A percentile compares a stretch with the other conserved stretches of the same genome.
Conservation (phyloP, 2,888 invertebrate genomes). For the Standfussiana lucernea region DNA sequence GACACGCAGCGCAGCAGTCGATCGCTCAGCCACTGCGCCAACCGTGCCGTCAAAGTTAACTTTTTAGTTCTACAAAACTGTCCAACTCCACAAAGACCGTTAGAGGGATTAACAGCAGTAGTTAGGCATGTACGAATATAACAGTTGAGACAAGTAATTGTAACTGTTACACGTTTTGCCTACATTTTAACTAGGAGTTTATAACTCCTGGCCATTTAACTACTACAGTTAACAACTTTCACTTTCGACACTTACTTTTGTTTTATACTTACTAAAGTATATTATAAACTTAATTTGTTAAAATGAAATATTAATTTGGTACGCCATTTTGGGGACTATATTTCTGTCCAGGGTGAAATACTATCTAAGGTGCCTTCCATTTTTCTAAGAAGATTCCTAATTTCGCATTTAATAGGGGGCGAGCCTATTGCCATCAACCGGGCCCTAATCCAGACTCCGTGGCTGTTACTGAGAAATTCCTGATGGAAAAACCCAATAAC, state of each 20-base stretch:
- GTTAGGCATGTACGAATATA: background rate
- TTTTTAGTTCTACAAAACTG: background rate
- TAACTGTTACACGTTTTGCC: conserved; percentile 22
- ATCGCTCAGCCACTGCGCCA: too few relatives aligned
- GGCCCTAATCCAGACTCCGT: too few relatives aligned
- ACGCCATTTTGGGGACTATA: background rate
- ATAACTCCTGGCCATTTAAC: conserved; percentile 21
- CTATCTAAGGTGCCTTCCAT: background rate
- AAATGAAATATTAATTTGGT: background rate
- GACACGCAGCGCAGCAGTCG: too few relatives aligned
- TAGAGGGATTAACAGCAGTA: conserved; percentile 3
- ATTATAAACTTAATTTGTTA: background rate
- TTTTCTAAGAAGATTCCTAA: too few relatives aligned
- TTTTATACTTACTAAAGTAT: background rate
- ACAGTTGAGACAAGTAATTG: conserved; percentile 13
- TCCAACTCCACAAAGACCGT: background rate
- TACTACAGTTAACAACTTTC: conserved; percentile 39
- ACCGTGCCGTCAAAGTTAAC: too few relatives aligned
- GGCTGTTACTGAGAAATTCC: too few relatives aligned
- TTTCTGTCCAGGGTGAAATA: background rate
- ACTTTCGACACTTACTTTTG: conserved; percentile 14
- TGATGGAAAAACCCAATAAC: too few relatives aligned
- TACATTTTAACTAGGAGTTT: conserved; percentile 36
- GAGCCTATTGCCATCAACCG: too few relatives aligned
- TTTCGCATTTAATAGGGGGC: too few relatives aligned